These are phyloP conservation scores for Odontophorus gujanensis DNA, from an alignment of 2,113 vertebrate genomes.

Conservation along the genomic window DNA sequence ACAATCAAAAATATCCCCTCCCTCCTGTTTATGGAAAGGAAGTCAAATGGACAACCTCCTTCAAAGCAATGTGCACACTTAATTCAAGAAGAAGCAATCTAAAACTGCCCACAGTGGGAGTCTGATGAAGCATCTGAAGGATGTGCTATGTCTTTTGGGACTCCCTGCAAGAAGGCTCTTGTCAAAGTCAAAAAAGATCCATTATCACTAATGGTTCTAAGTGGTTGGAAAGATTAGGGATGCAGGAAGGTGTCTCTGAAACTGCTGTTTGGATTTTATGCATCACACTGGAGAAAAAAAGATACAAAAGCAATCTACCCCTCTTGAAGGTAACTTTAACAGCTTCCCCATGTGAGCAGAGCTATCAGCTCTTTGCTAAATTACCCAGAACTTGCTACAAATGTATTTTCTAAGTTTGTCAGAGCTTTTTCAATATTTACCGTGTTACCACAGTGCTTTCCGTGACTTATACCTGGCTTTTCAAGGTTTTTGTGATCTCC, in stretches of 20 bases:
- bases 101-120: not conserved
- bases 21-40: not conserved
- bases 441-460: not conserved
- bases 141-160: not conserved
- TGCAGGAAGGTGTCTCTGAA: not conserved
- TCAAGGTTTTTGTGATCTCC: not conserved
- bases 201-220: not conserved
- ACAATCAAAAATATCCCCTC: not conserved
- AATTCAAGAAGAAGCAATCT: not conserved
- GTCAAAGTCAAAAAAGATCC: not conserved
- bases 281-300: not conserved
- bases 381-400: not conserved
- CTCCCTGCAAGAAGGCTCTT: not conserved
- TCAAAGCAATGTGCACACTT: not conserved
- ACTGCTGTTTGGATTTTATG: not conserved
- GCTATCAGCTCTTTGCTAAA: not conserved
- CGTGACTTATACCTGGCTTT: not conserved
- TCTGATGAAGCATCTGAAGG: fast-evolving
- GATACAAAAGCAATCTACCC: not conserved
- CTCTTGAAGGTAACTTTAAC: not conserved
- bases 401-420: not conserved
- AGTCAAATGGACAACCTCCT: not conserved
- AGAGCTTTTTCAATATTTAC: conserved; percentile 1
- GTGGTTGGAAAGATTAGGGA: not conserved
- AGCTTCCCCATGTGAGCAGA: not conserved